Percentiles rank a stretch among this genome's conserved stretches.
Conservation (phyloP, 2,888 invertebrate genomes). For the Auanema freiburgensis region DNA sequence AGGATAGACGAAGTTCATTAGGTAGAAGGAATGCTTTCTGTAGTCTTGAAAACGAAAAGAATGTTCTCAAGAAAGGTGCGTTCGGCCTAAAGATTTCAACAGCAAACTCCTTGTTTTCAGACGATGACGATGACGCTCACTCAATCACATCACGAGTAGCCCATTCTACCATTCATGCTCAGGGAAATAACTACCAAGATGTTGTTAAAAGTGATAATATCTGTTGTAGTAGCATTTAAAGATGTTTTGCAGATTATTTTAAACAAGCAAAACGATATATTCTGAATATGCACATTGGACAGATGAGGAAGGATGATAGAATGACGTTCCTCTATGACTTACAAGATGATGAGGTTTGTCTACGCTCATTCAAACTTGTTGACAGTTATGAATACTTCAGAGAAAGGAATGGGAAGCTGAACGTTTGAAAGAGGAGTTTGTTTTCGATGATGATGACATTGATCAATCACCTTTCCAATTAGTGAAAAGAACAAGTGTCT, state of each 20-base stretch:
- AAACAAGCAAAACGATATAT: slow-evolving; percentile 52
- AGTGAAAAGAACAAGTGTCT: slow-evolving; percentile 56
- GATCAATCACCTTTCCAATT: slow-evolving; percentile 62
- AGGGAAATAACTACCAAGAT: slow-evolving; percentile 25
- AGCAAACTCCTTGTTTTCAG: not conserved
- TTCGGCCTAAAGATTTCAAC: not conserved
- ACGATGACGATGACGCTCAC: slow-evolving; percentile 3
- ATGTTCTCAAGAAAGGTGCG: not conserved
- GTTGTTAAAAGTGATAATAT: slow-evolving; percentile 30
- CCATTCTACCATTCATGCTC: not conserved
- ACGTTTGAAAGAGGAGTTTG: slow-evolving; percentile 38
- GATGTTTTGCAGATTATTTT: slow-evolving; percentile 47
- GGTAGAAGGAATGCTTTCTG: slow-evolving; percentile 39
- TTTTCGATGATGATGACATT: slow-evolving; percentile 52
- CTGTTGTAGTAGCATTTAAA: slow-evolving; percentile 14
- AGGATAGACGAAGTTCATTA: slow-evolving; percentile 16
- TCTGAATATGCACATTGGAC: slow-evolving; percentile 39
- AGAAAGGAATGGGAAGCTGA: slow-evolving; percentile 54
- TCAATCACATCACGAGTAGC: slow-evolving; percentile 1
- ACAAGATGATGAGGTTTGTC: slow-evolving; percentile 26
- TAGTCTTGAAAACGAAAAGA: slow-evolving; percentile 21
- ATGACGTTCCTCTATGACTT: slow-evolving; percentile 49
- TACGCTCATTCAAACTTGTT: not conserved
- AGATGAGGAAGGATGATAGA: slow-evolving; percentile 38
- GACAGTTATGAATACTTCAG: slow-evolving; percentile 21